Conservation (phyloP, 2,888 invertebrate species). For the Nemotelus nigrinus region DNA sequence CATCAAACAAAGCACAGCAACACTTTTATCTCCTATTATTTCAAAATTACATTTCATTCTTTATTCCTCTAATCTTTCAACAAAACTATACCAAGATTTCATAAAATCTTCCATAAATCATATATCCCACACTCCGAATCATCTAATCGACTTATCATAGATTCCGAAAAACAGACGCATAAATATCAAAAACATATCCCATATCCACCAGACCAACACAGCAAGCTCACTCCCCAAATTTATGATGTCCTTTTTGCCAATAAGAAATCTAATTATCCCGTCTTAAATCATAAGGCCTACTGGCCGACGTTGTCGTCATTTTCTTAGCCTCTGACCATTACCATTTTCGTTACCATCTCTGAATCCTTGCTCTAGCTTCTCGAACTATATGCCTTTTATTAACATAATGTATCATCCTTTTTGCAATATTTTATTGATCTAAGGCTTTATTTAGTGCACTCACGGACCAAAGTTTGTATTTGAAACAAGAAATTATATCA, state of each 20-base stretch:
- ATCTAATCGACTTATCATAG: constrained; percentile 42
- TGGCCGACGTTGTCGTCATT: neutral
- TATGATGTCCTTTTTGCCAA: neutral
- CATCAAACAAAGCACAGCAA: too few relatives aligned
- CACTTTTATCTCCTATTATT: too few relatives aligned
- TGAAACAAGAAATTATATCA: too few relatives aligned
- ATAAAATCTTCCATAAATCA: constrained; percentile 39
- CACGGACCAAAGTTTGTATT: too few relatives aligned
- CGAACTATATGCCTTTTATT: constrained; percentile 46
- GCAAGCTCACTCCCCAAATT: neutral
- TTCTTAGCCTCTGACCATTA: constrained; percentile 27
- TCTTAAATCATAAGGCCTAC: constrained; percentile 43
- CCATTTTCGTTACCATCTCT: constrained; percentile 48
- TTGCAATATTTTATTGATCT: constrained; percentile 36
- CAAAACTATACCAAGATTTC: neutral
- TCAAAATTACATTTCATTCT: too few relatives aligned
- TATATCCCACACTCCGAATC: neutral
- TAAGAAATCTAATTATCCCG: constrained; percentile 45
- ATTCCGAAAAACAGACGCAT: constrained; percentile 29
- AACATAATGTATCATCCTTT: constrained; percentile 49
- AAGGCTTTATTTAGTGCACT: neutral
- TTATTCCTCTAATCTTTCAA: too few relatives aligned
- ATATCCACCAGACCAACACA: neutral
- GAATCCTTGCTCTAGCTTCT: constrained; percentile 38
- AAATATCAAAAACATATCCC: constrained; percentile 28